A percentile compares a stretch with the other conserved stretches of the same genome.
phyloP scores from a whole-genome alignment of 2,888 invertebrate genomes.

The Rotaria sp. region DNA sequence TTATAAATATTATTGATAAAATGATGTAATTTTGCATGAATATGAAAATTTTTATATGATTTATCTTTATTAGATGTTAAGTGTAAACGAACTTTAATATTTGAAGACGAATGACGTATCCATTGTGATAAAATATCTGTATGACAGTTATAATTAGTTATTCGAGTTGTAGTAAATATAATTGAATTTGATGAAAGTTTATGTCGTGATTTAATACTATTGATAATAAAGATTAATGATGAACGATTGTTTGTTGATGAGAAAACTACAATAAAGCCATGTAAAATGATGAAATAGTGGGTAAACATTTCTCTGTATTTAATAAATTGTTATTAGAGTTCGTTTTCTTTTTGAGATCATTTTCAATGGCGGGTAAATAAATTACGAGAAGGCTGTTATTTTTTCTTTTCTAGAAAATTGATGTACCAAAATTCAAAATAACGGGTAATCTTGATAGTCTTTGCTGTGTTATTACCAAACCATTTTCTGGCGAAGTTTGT shows the following conservation, averaged over 20 bases:
- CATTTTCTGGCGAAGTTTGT: conserved; percentile 75
- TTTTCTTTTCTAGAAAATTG: conserved; percentile 52
- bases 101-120: not conserved
- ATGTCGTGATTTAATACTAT: not conserved
- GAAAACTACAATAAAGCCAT: not conserved
- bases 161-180: too few species aligned
- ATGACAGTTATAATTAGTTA: too few species aligned
- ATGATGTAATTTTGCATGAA: too few species aligned
- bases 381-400: not conserved
- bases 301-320: not conserved
- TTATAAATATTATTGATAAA: too few species aligned
- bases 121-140: not conserved
- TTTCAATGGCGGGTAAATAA: not conserved
- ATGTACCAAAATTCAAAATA: conserved; percentile 74
- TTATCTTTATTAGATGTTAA: too few species aligned
- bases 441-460: conserved; percentile 75
- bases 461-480: conserved; percentile 73
- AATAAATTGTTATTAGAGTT: not conserved
- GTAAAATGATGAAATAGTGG: not conserved
- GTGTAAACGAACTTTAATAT: too few species aligned
- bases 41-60: too few species aligned
- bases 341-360: not conserved
- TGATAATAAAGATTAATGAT: not conserved
- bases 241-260: not conserved
- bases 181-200: not conserved